A percentile compares a stretch with the other conserved stretches of the same genome.
phyloP scores from a whole-genome alignment of 2,113 vertebrate genomes.

The Cynocephalus volans region DNA sequence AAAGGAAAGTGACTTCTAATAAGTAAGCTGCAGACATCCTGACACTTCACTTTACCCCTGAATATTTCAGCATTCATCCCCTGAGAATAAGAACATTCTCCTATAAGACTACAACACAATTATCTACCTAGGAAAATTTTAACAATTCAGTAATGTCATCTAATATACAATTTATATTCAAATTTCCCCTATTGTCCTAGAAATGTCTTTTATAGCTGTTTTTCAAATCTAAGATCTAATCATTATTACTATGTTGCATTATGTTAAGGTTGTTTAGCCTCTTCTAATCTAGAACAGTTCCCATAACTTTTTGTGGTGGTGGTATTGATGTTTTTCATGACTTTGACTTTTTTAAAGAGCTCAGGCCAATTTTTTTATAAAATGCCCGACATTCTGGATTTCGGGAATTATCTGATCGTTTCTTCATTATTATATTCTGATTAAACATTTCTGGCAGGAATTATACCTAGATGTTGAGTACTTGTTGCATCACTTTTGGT shows the following conservation, averaged over 20 bases:
- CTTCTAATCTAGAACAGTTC: background rate
- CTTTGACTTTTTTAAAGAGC: background rate
- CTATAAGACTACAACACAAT: too few species aligned
- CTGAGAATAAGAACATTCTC: background rate
- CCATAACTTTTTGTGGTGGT: background rate
- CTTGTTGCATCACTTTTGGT: background rate
- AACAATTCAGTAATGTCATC: too few species aligned
- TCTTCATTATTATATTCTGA: background rate
- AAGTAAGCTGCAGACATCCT: too few species aligned
- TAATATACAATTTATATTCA: too few species aligned
- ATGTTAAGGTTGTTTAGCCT: background rate
- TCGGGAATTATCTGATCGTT: background rate
- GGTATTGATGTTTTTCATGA: background rate
- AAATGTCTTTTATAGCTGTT: background rate
- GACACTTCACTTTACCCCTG: background rate
- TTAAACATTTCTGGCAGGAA: background rate
- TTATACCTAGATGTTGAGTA: background rate
- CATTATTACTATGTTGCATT: background rate
- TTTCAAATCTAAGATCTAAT: background rate
- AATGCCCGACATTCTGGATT: background rate
- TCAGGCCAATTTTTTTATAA: background rate
- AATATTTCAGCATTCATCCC: background rate
- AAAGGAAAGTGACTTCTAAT: too few species aligned
- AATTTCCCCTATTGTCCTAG: too few species aligned
- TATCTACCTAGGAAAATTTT: too few species aligned